Percentiles rank a stretch among this genome's conserved stretches.
These are phyloP conservation scores for Sarcophaga rosellei DNA, from an alignment of 2,888 invertebrate species.

Conservation along the genomic window DNA sequence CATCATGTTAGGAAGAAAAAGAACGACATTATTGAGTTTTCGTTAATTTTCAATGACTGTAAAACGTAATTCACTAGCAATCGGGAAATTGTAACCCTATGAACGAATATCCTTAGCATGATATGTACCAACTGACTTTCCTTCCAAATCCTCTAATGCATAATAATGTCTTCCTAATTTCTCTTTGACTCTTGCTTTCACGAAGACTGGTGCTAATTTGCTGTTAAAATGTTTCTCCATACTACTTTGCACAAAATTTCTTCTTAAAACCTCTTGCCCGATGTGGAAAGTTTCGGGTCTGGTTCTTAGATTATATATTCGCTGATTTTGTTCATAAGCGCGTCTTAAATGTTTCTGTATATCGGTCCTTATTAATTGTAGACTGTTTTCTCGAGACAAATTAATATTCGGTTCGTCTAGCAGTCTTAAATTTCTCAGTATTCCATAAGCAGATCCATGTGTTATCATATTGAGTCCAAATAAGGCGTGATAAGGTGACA, in stretches of 20 bases:
- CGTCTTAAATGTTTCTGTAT: too few relatives aligned
- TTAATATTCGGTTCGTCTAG: too few relatives aligned
- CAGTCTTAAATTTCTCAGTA: too few relatives aligned
- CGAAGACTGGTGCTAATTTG: background rate
- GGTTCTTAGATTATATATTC: background rate
- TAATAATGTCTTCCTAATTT: background rate
- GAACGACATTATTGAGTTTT: too few relatives aligned
- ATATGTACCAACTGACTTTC: background rate
- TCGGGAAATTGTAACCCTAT: background rate
- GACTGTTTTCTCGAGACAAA: too few relatives aligned
- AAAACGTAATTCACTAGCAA: too few relatives aligned
- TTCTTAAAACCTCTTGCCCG: background rate
- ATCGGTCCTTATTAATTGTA: too few relatives aligned
- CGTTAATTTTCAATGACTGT: too few relatives aligned
- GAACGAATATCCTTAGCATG: constrained; percentile 1
- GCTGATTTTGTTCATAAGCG: background rate
- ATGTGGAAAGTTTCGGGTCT: background rate
- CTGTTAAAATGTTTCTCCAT: background rate
- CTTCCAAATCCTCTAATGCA: background rate
- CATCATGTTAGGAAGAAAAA: too few relatives aligned
- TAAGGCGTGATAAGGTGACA: too few relatives aligned
- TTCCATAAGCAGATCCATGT: too few relatives aligned
- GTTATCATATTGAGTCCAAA: too few relatives aligned
- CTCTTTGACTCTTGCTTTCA: background rate
- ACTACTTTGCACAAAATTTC: constrained; percentile 1